Evolutionary conservation across 2,113 vertebrate genomes (phyloP).

Genomic region (Apteryx owenii): DNA sequence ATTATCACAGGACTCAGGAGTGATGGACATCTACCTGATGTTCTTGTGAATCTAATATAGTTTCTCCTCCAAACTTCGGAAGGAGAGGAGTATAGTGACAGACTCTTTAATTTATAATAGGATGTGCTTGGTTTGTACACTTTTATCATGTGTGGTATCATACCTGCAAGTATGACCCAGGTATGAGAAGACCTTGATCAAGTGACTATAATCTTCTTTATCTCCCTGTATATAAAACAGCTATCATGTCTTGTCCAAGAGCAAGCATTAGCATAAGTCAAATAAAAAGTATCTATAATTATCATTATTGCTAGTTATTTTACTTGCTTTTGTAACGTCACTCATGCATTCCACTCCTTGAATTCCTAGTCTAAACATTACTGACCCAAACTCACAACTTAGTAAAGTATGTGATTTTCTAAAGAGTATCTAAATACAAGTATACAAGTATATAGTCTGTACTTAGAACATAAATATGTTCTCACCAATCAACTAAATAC

Average conservation of each 20-base stretch:
- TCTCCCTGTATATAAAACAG: neutral
- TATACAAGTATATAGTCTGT: neutral
- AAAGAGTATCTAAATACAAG: neutral
- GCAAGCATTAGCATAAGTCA: neutral
- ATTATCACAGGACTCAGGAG: neutral
- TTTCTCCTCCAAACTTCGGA: neutral
- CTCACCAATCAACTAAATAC: neutral
- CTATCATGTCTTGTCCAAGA: neutral
- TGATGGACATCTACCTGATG: neutral
- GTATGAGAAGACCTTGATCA: neutral
- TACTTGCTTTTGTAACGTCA: neutral
- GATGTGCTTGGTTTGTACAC: neutral
- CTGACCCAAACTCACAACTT: neutral
- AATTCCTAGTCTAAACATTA: neutral
- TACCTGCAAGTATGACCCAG: neutral
- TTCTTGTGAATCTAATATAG: neutral
- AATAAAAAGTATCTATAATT: neutral
- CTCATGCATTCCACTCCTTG: rapidly evolving
- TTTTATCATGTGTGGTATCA: neutral
- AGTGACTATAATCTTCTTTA: neutral
- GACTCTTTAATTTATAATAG: neutral
- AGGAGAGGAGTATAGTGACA: neutral
- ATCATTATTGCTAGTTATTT: neutral
- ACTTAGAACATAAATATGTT: neutral
- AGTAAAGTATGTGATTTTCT: neutral